These are phyloP conservation scores for Hirtodrosophila alboralis DNA, from an alignment of 2,888 invertebrate species.

Conservation along the genomic window DNA sequence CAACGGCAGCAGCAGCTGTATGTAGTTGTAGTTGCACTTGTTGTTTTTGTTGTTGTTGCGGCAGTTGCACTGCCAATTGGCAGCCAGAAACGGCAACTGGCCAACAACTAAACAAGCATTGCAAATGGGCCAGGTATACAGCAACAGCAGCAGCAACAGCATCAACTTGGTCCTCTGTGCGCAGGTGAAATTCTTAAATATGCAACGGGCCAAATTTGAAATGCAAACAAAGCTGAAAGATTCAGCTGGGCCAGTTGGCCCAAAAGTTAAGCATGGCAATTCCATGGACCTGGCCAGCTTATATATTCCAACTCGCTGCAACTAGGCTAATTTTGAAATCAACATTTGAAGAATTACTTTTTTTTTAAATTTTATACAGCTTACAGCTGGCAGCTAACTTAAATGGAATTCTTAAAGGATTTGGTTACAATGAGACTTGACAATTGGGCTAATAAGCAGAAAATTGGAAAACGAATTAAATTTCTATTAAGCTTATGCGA, in stretches of 20 bases:
- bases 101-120: slow-evolving; percentile 27
- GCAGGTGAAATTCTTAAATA: slow-evolving; percentile 58
- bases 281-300: slow-evolving; percentile 1
- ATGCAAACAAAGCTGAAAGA: slow-evolving; percentile 65
- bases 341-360: background rate
- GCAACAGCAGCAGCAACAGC: background rate
- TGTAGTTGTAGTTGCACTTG: too few species aligned
- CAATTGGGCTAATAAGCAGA: too few species aligned
- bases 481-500: too few species aligned
- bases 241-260: slow-evolving; percentile 25
- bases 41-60: slow-evolving; percentile 13
- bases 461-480: too few species aligned
- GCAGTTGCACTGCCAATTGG: slow-evolving; percentile 39
- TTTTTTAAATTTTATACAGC: too few species aligned
- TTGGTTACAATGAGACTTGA: too few species aligned
- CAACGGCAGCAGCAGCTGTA: slow-evolving; percentile 65
- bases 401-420: too few species aligned
- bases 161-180: slow-evolving; percentile 1
- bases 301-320: slow-evolving; percentile 9
- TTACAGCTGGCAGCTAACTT: too few species aligned
- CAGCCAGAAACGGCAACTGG: slow-evolving; percentile 34
- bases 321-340: slow-evolving; percentile 8
- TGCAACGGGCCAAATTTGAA: slow-evolving; percentile 71
- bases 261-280: background rate
- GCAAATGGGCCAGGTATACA: background rate